phyloP scores from a whole-genome alignment of 2,797 vertebrate genomes.

The Lophotriccus pileatus region DNA sequence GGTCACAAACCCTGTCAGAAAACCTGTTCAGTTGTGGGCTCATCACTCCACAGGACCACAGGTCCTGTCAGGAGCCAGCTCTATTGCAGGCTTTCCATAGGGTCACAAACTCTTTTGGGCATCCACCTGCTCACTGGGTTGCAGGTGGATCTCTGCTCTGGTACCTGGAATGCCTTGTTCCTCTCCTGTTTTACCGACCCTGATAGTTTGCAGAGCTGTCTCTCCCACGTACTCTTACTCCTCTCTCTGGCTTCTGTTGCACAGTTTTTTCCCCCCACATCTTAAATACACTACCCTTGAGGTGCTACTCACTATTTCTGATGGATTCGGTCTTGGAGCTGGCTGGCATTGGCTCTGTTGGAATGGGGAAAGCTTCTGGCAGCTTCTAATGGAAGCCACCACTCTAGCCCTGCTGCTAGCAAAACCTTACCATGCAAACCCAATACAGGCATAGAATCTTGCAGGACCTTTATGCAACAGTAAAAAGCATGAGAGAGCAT shows the following conservation, averaged over 20 bases:
- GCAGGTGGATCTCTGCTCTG: not conserved
- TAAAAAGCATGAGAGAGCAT: not conserved
- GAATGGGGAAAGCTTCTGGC: not conserved
- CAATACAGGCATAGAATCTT: not conserved
- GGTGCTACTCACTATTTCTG: too few relatives aligned
- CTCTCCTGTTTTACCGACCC: not conserved
- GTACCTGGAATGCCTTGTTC: not conserved
- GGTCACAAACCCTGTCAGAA: not conserved
- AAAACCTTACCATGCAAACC: not conserved
- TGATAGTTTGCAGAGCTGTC: not conserved
- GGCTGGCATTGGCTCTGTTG: not conserved
- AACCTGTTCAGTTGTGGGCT: not conserved
- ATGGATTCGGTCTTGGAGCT: fast-evolving
- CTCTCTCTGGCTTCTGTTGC: not conserved
- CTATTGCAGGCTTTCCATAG: not conserved
- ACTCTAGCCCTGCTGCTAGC: fast-evolving
- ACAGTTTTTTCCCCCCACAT: fast-evolving
- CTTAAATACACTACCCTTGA: not conserved
- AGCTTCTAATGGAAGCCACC: not conserved
- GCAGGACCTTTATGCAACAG: not conserved
- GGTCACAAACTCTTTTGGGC: too few relatives aligned
- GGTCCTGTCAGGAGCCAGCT: not conserved
- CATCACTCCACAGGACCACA: not conserved
- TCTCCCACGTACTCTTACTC: not conserved
- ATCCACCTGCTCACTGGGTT: too few relatives aligned